Base-by-base conservation (phyloP, 2,888 invertebrate genomes). In the Orthosia incerta region DNA sequence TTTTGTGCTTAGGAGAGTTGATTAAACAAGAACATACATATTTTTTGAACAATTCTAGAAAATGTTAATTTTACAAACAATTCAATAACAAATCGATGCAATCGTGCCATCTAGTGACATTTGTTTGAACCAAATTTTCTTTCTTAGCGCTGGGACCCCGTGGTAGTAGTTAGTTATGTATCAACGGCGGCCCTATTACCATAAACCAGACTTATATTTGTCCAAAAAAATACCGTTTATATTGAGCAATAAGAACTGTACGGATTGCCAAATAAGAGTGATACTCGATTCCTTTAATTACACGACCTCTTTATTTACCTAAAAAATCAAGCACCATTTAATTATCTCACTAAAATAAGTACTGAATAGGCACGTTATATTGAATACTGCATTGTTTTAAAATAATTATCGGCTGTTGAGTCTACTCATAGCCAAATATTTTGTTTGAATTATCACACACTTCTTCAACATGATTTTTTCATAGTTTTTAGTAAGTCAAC, bases 321-420 rank as follows among this genome's bases (percentile, higher is more conserved):
- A 72, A 56, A 75, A 74, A 56, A 64, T 69, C 59, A 83, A 84
- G 85, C 85, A 85, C 85, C 83, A 75, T 80, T 75, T 51, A 74
- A 73, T 67, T 76, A 74, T 67, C 56, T 80, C 59, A 76, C 67
- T 78, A 68, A 76, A 74, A 73, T 74, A 75, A 79, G 60, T 81
- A 73, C 59, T 59, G 62, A 71, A 60, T 60, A 78, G 70, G 72
- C 65, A 73, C 50, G 15, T 70, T 23, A 45, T 4, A 31, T 31
- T 48, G 60, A 65, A 74, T 68, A 67, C 51, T 71, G 57, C 23
- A 48, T 13, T 45, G 26, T 69, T 45, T 56, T 3, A 20, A 59
- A n/a, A 39, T 39, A 18, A 46, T 23, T 39, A 39, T 20, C 31
- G 4, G 26, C 45, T 48, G 55, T 48, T 57, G 56, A n/a, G 15